These are phyloP conservation scores for Panulirus ornatus DNA, from an alignment of 1,140 invertebrate genomes.

Conservation along the genomic window DNA sequence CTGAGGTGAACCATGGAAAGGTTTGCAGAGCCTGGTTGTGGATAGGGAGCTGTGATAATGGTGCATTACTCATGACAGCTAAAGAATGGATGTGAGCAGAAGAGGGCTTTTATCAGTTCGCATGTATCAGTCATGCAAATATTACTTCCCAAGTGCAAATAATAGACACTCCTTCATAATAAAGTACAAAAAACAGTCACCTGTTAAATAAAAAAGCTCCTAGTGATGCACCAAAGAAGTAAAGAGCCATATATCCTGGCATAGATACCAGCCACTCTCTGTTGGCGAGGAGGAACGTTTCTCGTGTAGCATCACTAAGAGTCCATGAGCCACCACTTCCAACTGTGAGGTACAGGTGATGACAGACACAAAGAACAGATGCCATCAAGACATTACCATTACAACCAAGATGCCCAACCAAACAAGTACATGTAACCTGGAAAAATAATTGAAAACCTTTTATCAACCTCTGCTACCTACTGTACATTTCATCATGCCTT, in stretches of 20 bases:
- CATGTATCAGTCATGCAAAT: too few species aligned
- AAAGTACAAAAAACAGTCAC: too few species aligned
- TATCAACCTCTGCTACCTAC: too few species aligned
- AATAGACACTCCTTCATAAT: too few species aligned
- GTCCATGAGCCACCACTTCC: slow-evolving; percentile 36
- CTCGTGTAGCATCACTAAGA: slow-evolving; percentile 26
- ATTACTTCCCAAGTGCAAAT: too few species aligned
- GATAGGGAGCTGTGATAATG: too few species aligned
- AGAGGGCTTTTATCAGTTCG: too few species aligned
- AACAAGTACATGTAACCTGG: slow-evolving; percentile 54
- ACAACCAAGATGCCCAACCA: slow-evolving; percentile 17
- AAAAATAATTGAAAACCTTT: neutral
- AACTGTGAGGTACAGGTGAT: slow-evolving; percentile 38
- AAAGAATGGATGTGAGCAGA: too few species aligned
- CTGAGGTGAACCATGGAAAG: too few species aligned
- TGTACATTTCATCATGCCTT: too few species aligned
- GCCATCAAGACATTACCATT: neutral
- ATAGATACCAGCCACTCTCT: slow-evolving; percentile 68
- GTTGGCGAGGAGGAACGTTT: slow-evolving; percentile 53
- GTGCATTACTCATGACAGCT: too few species aligned
- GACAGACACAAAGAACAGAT: slow-evolving; percentile 13
- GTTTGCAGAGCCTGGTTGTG: too few species aligned
- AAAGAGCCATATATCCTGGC: slow-evolving; percentile 42
- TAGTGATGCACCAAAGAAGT: slow-evolving; percentile 40
- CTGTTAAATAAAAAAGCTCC: slow-evolving; percentile 12